Conservation (phyloP, 2,113 vertebrate genomes). For the Epinephelus moara region DNA sequence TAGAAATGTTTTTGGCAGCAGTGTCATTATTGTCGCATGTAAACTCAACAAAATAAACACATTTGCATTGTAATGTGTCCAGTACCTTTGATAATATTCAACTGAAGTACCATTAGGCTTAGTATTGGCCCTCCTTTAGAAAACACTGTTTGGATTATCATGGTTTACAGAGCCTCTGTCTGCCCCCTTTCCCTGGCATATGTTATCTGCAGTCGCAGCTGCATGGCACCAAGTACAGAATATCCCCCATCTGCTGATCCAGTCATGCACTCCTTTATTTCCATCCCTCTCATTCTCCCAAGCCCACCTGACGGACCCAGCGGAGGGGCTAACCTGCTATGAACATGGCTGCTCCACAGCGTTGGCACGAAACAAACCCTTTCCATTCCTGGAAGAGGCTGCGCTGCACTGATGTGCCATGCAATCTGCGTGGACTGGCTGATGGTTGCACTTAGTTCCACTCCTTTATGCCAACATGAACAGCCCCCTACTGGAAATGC, state of each 20-base stretch:
- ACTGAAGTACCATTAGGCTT: constrained; percentile 67
- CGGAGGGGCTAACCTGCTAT: constrained; percentile 68
- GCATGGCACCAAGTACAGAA: constrained; percentile 73
- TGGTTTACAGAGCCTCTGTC: constrained; percentile 64
- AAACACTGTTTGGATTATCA: constrained; percentile 69
- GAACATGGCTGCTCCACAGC: constrained; percentile 62
- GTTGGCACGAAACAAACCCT: constrained; percentile 57
- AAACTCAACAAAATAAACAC: constrained; percentile 50
- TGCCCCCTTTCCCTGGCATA: constrained; percentile 68
- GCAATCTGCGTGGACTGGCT: constrained; percentile 66
- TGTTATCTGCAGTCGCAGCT: constrained; percentile 78
- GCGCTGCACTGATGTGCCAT: constrained; percentile 63
- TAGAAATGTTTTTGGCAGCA: constrained; percentile 38
- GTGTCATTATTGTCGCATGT: constrained; percentile 14
- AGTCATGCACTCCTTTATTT: constrained; percentile 74
- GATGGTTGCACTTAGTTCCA: constrained; percentile 64
- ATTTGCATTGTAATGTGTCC: constrained; percentile 67
- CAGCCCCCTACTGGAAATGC: constrained; percentile 54
- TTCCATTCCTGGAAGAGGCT: constrained; percentile 55
- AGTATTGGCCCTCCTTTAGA: constrained; percentile 54
- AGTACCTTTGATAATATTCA: constrained; percentile 66
- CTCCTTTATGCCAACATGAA: constrained; percentile 58
- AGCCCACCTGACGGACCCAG: constrained; percentile 70
- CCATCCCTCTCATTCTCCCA: constrained; percentile 62
- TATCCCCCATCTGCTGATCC: constrained; percentile 73